These are phyloP conservation scores for Stomatorhinus ivindoensis DNA, from an alignment of 2,113 vertebrate species.

Conservation along the genomic window DNA sequence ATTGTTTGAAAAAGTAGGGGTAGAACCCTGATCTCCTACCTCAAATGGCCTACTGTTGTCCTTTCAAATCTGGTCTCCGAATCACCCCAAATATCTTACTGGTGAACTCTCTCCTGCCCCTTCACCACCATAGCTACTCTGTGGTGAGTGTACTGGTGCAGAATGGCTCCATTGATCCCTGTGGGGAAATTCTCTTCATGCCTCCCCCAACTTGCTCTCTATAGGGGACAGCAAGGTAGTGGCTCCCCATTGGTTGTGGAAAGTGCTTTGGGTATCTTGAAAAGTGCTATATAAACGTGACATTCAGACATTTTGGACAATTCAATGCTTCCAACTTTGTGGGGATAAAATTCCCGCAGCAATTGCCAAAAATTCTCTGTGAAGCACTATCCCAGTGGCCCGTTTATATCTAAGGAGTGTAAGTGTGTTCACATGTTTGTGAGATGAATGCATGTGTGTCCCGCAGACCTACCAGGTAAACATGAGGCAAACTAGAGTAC, in stretches of 20 bases:
- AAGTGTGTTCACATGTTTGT: neutral
- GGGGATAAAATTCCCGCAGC: neutral
- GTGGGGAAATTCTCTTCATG: too few species aligned
- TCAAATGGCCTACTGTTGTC: neutral
- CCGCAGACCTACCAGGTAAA: slow-evolving; percentile 66
- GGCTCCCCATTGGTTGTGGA: too few species aligned
- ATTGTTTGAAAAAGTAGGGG: neutral
- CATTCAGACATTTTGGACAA: neutral
- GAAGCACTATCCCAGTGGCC: neutral
- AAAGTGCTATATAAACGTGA: neutral
- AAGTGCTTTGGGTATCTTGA: too few species aligned
- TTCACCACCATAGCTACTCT: neutral
- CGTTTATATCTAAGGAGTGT: neutral
- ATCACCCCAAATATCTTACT: neutral
- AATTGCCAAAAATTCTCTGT: neutral
- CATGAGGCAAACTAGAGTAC: slow-evolving; percentile 73
- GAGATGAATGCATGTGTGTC: neutral
- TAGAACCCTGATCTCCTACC: neutral
- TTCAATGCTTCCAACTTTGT: neutral
- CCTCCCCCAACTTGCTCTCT: too few species aligned
- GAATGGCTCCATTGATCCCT: too few species aligned
- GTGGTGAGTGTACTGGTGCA: too few species aligned
- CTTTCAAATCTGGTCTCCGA: neutral
- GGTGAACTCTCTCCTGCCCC: neutral
- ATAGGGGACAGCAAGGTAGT: too few species aligned